Evolutionary conservation across 1,140 invertebrate genomes (phyloP).

Genomic region (Bicyclus anynana): DNA sequence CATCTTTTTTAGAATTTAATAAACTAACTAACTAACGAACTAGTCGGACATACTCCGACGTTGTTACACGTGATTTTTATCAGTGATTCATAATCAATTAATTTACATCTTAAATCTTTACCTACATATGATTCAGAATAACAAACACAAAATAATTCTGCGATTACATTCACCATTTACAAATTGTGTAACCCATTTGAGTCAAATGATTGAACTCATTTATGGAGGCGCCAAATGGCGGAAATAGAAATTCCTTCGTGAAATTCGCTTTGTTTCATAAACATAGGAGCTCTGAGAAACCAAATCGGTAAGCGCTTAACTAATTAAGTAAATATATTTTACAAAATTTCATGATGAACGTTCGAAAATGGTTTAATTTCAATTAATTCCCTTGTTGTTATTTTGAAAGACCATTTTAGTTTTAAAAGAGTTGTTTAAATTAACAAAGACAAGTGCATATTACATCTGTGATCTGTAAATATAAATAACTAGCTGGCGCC

Average conservation of each 20-base stretch:
- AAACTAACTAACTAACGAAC: too few relatives aligned
- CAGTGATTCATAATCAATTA: too few relatives aligned
- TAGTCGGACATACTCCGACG: too few relatives aligned
- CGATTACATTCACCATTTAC: not conserved
- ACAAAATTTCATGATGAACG: not conserved
- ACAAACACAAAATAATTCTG: not conserved
- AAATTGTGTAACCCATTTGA: not conserved
- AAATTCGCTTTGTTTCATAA: constrained; percentile 12
- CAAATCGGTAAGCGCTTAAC: not conserved
- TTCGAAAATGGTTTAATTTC: not conserved
- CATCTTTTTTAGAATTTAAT: too few relatives aligned
- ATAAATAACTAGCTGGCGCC: too few relatives aligned
- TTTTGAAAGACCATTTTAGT: too few relatives aligned
- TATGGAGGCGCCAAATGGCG: constrained; percentile 9
- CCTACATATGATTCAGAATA: not conserved
- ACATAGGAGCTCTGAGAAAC: constrained; percentile 1
- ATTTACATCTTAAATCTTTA: too few relatives aligned
- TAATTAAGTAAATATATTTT: not conserved
- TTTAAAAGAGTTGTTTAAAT: too few relatives aligned
- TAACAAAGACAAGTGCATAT: too few relatives aligned
- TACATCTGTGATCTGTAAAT: too few relatives aligned
- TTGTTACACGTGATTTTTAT: too few relatives aligned
- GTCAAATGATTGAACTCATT: constrained; percentile 5
- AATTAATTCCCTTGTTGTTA: too few relatives aligned
- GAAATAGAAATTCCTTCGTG: constrained; percentile 1